Percentiles rank a stretch among this genome's conserved stretches.
These are phyloP conservation scores for Thera obeliscata DNA, from an alignment of 2,888 invertebrate species.

Conservation along the genomic window DNA sequence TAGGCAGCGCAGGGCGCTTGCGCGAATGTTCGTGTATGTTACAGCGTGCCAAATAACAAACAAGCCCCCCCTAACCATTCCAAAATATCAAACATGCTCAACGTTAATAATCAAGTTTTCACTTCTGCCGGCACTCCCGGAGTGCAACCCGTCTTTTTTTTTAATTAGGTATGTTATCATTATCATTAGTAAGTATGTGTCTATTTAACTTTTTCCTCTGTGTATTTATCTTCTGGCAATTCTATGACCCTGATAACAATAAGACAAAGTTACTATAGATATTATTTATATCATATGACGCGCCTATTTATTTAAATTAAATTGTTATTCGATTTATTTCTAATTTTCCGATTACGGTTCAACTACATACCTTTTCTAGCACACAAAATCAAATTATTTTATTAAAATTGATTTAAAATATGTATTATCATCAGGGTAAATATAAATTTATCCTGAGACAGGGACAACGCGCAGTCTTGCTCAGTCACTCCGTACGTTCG, in stretches of 20 bases:
- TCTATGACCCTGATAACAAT: background rate
- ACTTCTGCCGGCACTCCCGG: no score
- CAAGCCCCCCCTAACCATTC: no score
- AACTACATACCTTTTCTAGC: no score
- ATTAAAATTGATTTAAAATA: background rate
- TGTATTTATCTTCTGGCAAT: background rate
- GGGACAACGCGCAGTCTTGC: conserved; percentile 9
- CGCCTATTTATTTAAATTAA: background rate
- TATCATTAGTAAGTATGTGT: background rate
- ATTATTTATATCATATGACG: background rate
- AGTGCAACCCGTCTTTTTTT: no score
- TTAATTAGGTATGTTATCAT: no score
- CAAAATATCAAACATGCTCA: no score
- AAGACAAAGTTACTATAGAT: background rate
- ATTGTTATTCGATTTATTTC: background rate
- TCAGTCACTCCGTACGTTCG: conserved; percentile 11
- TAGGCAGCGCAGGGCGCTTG: no score
- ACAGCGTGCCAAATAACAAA: no score
- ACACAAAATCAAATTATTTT: no score
- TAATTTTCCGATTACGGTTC: background rate
- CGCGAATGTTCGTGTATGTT: no score
- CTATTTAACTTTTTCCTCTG: background rate
- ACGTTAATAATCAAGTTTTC: no score
- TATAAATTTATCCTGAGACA: conserved; percentile 8
- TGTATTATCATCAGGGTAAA: no score